Percentiles rank a stretch among this genome's conserved stretches.
Conservation (phyloP, 2,888 invertebrate genomes). For the Rhagium mordax region DNA sequence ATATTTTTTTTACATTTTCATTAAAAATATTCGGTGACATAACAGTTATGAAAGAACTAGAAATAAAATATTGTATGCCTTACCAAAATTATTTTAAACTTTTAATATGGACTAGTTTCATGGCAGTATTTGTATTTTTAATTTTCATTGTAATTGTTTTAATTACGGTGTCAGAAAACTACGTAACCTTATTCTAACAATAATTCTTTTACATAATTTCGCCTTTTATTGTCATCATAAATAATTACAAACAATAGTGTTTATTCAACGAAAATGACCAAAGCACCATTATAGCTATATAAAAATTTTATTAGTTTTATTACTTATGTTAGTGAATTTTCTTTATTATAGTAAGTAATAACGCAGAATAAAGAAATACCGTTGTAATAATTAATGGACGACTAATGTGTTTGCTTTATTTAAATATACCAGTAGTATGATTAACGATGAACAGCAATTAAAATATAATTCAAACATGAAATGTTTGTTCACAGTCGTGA, state of each 20-base stretch:
- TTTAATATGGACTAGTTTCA: too few species aligned
- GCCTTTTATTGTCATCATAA: not conserved
- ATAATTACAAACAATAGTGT: not conserved
- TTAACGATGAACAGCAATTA: constrained; percentile 49
- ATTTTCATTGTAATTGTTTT: too few species aligned
- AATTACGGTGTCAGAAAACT: too few species aligned
- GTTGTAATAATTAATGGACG: constrained; percentile 36
- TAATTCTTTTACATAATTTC: not conserved
- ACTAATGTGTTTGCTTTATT: constrained; percentile 38
- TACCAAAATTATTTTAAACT: too few species aligned
- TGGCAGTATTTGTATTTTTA: too few species aligned
- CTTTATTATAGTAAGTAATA: constrained; percentile 23
- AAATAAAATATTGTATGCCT: too few species aligned
- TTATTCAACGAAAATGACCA: not conserved
- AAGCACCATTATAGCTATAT: constrained; percentile 6
- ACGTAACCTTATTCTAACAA: too few species aligned
- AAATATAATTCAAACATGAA: constrained; percentile 50
- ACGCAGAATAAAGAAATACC: too few species aligned
- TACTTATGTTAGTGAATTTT: constrained; percentile 21
- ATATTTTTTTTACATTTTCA: too few species aligned
- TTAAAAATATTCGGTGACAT: too few species aligned
- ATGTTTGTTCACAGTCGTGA: constrained; percentile 45
- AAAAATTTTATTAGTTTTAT: constrained; percentile 18
- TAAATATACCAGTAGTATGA: constrained; percentile 35
- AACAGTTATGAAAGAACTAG: too few species aligned